Evolutionary conservation across 92 coral and sea anemone genomes (phyloP).

Genomic region (Palythoa caribaeorum): DNA sequence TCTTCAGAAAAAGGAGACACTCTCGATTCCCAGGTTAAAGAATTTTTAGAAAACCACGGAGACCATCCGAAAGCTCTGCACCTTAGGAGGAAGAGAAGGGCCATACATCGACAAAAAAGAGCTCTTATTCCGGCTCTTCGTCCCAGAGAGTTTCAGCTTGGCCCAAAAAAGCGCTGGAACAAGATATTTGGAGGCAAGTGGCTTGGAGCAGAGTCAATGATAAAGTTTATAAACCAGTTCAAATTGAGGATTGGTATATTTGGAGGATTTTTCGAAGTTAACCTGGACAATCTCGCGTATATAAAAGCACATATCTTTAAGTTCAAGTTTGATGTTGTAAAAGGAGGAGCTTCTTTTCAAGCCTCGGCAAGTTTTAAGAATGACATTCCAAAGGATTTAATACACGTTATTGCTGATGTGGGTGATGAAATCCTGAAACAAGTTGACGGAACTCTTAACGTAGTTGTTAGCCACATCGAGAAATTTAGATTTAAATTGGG

Average conservation of each 20-base stretch:
- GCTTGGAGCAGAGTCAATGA: constrained; percentile 83
- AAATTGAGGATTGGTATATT: constrained; percentile 89
- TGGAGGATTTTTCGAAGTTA: constrained; percentile 92
- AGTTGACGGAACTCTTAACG: constrained; percentile 80
- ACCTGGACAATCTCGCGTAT: constrained; percentile 83
- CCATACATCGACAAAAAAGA: constrained; percentile 83
- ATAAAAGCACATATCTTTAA: constrained; percentile 81
- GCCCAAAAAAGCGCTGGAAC: constrained; percentile 82
- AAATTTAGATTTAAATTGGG: constrained; percentile 72
- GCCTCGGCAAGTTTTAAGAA: constrained; percentile 96
- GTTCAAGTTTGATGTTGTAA: constrained; percentile 81
- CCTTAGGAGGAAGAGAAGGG: constrained; percentile 75
- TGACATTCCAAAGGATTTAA: constrained; percentile 96
- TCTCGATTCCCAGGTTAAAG: constrained; percentile 82
- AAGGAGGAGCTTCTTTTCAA: constrained; percentile 92
- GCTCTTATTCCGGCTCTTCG: constrained; percentile 90
- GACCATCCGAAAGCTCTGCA: constrained; percentile 80
- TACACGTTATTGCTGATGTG: constrained; percentile 88
- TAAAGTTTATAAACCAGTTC: constrained; percentile 88
- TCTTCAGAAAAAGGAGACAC: constrained; percentile 78
- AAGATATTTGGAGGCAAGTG: constrained; percentile 88
- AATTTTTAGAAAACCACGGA: constrained; percentile 90
- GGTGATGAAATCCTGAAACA: constrained; percentile 84
- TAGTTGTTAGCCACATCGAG: constrained; percentile 74
- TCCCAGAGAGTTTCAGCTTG: constrained; percentile 89